Conservation (phyloP, 2,888 invertebrate genomes). For the Charanyca ferruginea region DNA sequence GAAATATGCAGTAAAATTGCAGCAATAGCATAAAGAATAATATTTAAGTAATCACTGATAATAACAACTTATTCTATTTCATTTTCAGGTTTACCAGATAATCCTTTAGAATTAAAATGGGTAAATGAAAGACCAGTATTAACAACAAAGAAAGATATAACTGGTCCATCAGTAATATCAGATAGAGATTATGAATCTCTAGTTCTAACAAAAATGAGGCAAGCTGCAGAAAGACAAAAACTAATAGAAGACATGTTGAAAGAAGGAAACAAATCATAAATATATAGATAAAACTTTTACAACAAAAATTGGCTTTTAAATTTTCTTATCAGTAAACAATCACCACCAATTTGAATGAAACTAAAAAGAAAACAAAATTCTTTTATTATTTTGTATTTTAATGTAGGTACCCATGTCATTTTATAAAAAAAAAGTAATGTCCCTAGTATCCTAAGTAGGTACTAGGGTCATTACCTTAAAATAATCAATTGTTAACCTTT, state of each 20-base stretch:
- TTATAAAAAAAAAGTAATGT: too few species aligned
- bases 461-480: too few species aligned
- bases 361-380: not conserved
- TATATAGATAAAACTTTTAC: conserved; percentile 7
- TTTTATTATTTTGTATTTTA: conserved; percentile 16
- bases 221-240: conserved; percentile 96
- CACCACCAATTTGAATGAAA: not conserved
- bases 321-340: not conserved
- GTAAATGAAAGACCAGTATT: conserved; percentile 89
- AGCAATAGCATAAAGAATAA: not conserved
- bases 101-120: conserved; percentile 94
- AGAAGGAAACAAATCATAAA: conserved; percentile 79
- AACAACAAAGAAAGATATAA: conserved; percentile 77
- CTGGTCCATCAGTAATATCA: conserved; percentile 85
- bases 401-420: too few species aligned
- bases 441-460: too few species aligned
- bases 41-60: not conserved
- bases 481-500: too few species aligned
- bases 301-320: conserved; percentile 6
- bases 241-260: conserved; percentile 93
- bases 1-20: too few species aligned
- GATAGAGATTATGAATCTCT: conserved; percentile 95
- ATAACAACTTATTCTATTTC: conserved; percentile 8
- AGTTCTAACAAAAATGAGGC: conserved; percentile 95
- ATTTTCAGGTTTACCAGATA: conserved; percentile 91